A percentile compares a stretch with the other conserved stretches of the same genome.
Evolutionary conservation across 2,888 invertebrate species (phyloP).

Genomic region (Willowsia nigromaculata): DNA sequence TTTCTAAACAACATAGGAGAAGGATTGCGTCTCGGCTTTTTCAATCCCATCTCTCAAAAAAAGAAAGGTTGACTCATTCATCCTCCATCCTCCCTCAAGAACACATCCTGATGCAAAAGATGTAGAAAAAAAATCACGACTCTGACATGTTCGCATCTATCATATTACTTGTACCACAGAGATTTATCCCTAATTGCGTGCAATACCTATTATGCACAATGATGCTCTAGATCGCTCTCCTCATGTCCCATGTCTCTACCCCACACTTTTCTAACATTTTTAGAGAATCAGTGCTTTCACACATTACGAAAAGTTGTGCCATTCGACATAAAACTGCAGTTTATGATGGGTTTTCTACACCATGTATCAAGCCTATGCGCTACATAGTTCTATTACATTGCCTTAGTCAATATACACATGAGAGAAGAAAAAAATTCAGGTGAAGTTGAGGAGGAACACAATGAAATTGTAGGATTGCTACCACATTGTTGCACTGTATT

Average conservation of each 20-base stretch:
- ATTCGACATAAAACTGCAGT: too few species aligned
- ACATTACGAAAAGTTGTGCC: too few species aligned
- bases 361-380: too few species aligned
- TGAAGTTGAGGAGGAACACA: too few species aligned
- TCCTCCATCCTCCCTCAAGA: slow-evolving; percentile 33
- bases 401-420: too few species aligned
- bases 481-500: not conserved
- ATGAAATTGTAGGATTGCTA: not conserved
- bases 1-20: not conserved
- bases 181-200: not conserved
- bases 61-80: slow-evolving; percentile 38
- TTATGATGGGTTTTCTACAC: too few species aligned
- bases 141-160: not conserved
- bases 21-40: not conserved
- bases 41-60: not conserved
- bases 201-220: not conserved
- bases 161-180: not conserved
- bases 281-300: too few species aligned
- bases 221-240: too few species aligned
- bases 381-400: too few species aligned
- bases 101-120: not conserved
- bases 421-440: too few species aligned
- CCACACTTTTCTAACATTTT: too few species aligned
- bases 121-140: slow-evolving; percentile 18
- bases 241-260: too few species aligned